A percentile compares a stretch with the other conserved stretches of the same genome.
Conservation (phyloP, 2,113 vertebrate species). For the Pterocles burchelli region DNA sequence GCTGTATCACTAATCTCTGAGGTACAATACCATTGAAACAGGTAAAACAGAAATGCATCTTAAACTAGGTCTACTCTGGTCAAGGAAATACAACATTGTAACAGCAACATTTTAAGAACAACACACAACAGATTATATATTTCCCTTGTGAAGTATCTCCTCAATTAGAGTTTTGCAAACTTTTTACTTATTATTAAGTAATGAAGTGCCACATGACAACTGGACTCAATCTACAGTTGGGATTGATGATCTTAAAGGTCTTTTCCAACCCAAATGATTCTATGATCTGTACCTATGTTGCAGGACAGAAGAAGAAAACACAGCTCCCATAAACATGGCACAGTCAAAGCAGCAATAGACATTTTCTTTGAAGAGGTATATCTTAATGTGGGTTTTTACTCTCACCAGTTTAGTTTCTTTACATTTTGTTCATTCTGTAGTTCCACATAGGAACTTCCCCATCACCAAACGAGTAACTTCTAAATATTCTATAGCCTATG, state of each 20-base stretch:
- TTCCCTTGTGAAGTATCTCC: constrained; percentile 19
- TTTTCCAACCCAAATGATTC: neutral
- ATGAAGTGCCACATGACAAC: neutral
- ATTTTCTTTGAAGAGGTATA: neutral
- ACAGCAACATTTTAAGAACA: neutral
- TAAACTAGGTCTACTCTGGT: neutral
- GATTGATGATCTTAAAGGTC: neutral
- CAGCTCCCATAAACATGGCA: neutral
- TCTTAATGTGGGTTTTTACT: neutral
- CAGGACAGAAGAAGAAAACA: neutral
- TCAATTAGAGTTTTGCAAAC: neutral
- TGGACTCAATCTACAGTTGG: neutral
- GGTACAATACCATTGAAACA: neutral
- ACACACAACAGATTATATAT: neutral
- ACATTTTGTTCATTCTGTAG: neutral
- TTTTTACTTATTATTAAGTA: constrained; percentile 12
- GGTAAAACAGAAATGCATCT: constrained; percentile 5
- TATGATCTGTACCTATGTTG: neutral
- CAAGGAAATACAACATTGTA: neutral
- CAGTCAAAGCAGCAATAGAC: neutral
- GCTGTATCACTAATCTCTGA: constrained; percentile 1
- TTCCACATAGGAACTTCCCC: neutral
- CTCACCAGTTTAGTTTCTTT: neutral
- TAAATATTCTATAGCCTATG: neutral
- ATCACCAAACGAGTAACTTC: neutral